Evolutionary conservation across 2,888 invertebrate genomes (phyloP), one percentile per base, ranked within the genome.

Genomic region (Diarsia mendica): DNA sequence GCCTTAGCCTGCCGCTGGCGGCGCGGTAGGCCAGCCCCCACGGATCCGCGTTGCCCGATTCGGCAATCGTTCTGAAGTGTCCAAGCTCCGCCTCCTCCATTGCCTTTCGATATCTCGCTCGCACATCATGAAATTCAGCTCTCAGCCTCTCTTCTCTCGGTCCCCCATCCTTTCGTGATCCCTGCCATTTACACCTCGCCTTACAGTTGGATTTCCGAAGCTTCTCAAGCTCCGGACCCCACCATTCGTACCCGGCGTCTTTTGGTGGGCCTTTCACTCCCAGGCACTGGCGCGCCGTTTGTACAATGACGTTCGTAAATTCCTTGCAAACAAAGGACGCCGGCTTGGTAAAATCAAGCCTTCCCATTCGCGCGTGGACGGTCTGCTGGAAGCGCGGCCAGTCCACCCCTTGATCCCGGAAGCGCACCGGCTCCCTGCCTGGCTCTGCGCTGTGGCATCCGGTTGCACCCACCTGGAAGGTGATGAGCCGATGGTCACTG

Each of bases 11-110:
- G 11, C 87, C 87, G n/a, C 72, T 71, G 0, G 89, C 86, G 0
- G 64, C 83, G 0, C 87, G 67, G 5, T 88, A 88, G 0, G 88
- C 89, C 3, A 85, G 18, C 11, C 84, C 84, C 83, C 84, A 80
- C 0, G 83, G 81, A 28, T 84, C 80, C 0, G 39, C 67, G 13
- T 77, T 77, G 11, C 79, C 76, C 0, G 61, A 6, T 0, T 77
- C 67, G 0, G 79, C 63, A 0, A 79, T 44, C 0, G 15, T 1
- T 0, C 67, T 11, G 3, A 64, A 74, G 10, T 51, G 28, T 0
- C 6, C 61, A 11, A 58, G 33, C 33, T 82, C 72, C 3, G 71
- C 63, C 6, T 70, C 67, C 18, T 63, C 46, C 82, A 77, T 82
- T 1, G 61, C 65, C n/a, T 20, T 3, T 4, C 39, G 64, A 10